Percentiles rank a stretch among this genome's conserved stretches.
These are phyloP conservation scores for Apodemia hepburni DNA, from an alignment of 2,888 invertebrate genomes.

Conservation along the genomic window DNA sequence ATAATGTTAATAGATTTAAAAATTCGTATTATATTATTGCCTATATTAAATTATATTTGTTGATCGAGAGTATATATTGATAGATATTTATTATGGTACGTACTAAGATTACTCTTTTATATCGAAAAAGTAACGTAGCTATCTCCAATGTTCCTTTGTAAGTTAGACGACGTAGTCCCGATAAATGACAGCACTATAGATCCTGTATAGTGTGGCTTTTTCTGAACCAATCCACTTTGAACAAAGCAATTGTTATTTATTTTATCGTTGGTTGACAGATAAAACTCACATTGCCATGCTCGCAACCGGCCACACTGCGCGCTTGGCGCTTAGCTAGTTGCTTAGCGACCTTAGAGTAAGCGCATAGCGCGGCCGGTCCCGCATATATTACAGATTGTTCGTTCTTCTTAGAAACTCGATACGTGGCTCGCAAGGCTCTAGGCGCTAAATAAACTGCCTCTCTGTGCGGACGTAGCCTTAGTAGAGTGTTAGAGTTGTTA, in stretches of 20 bases:
- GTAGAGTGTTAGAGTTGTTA: no score
- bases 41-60: constrained; percentile 71
- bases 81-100: constrained; percentile 68
- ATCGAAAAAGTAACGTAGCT: constrained; percentile 46
- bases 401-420: no score
- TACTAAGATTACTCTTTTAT: constrained; percentile 57
- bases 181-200: constrained; percentile 24
- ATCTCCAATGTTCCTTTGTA: constrained; percentile 47
- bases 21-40: constrained; percentile 63
- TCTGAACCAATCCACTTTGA: neutral
- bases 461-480: no score
- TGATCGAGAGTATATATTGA: constrained; percentile 71
- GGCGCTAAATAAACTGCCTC: no score
- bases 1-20: constrained; percentile 64
- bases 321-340: no score
- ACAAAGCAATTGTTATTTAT: neutral
- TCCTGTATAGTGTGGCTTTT: neutral
- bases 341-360: no score
- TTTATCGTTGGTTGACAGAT: no score
- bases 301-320: no score
- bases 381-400: no score
- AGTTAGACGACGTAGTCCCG: constrained; percentile 42
- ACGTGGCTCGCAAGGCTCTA: no score
- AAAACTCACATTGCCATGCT: no score
- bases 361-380: no score